Evolutionary conservation across 1,140 invertebrate genomes (phyloP).

Genomic region (Metopolophium dirhodum): DNA sequence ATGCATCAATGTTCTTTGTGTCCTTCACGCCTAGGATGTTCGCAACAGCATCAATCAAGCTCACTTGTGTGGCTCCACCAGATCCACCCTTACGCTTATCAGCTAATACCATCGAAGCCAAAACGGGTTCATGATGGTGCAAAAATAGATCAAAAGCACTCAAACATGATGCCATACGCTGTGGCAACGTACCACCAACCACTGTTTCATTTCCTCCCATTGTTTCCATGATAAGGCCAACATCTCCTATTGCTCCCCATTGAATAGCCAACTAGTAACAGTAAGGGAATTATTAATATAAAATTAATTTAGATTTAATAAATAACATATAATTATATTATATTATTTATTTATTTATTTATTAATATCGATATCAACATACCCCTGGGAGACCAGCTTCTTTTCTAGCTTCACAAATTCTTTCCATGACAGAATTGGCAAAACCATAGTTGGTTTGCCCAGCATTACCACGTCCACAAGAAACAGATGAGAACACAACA

Average conservation of each 20-base stretch:
- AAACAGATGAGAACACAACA: constrained; percentile 92
- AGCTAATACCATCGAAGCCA: constrained; percentile 80
- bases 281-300: not conserved
- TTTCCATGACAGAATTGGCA: constrained; percentile 96
- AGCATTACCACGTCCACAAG: constrained; percentile 91
- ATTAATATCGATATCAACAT: constrained; percentile 56
- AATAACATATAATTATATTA: not conserved
- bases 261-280: constrained; percentile 78
- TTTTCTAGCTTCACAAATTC: constrained; percentile 86
- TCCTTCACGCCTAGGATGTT: constrained; percentile 90
- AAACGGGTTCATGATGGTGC: constrained; percentile 83
- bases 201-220: constrained; percentile 88
- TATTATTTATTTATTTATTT: too few relatives aligned
- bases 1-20: constrained; percentile 74
- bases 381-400: constrained; percentile 78
- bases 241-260: constrained; percentile 98
- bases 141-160: constrained; percentile 85
- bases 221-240: constrained; percentile 87
- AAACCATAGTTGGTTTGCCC: constrained; percentile 96
- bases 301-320: not conserved
- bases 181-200: constrained; percentile 90
- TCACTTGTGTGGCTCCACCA: constrained; percentile 64
- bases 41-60: constrained; percentile 76
- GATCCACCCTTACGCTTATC: constrained; percentile 71
- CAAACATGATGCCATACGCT: constrained; percentile 88